Evolutionary conservation across 1,140 invertebrate genomes (phyloP), one percentile per base, ranked within the genome.

Genomic region (Ceratosolen solmsi): DNA sequence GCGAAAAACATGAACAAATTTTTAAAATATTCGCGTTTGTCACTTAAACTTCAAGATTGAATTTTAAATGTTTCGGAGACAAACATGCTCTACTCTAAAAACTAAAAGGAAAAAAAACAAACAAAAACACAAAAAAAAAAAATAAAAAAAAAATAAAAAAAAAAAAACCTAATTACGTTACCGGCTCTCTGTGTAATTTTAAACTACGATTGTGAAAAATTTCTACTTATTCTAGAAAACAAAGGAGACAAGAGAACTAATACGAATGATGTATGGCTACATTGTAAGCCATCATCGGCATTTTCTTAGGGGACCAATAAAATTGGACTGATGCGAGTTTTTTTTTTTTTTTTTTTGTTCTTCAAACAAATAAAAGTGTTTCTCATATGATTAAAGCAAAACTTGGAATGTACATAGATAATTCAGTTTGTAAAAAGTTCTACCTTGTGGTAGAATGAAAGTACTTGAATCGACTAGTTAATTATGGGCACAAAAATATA

Each of bases 401-500:
- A 87, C 85, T 80, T 88, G 87, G 15, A 89, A 88, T 83, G 90
- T 90, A 89, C 72, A 87, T 84, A 81, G 79, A 82, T 88, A 89
- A 79, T 74, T 70, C 84, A 85, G 68, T 73, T 79, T 65, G 49
- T 76, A 58, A 74, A 83, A 79, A 77, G 84, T 83, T 87, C 80
- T 85, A 87, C 86, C 80, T 82, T 38, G n/a, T 78, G 82, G 85
- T 85, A 84, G 84, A 86, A 86, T 76, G 84, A 85, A 86, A 86
- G 87, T 89, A 90, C 86, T 90, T 90, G 87, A 89, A 87, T 86
- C 80, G 73, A 82, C 82, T 85, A 78, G 83, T 84, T 84, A 84
- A 72, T 75, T 77, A 70, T 65, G 33, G 56, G 70, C 71, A 74
- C 65, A 65, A 73, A 63, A 79, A 54, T 71, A 49, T 76, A 54